Percentiles rank a stretch among this genome's conserved stretches.
Conservation (phyloP, 2,888 invertebrate genomes). For the Enchytraeus crypticus region DNA sequence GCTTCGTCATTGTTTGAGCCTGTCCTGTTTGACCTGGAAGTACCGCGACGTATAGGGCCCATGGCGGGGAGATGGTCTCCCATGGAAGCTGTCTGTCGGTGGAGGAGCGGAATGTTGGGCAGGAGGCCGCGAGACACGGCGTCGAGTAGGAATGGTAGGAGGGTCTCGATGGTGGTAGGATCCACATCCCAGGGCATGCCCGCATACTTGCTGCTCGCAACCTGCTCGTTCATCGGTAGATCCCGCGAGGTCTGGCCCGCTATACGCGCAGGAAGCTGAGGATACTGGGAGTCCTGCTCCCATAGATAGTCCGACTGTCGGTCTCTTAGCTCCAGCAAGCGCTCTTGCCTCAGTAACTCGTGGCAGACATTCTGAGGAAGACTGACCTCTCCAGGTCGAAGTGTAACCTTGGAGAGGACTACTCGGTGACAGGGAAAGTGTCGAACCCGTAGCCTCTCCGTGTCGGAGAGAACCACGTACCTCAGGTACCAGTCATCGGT, state of each 20-base stretch:
- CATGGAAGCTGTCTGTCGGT: slow-evolving; percentile 7
- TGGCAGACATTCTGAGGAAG: slow-evolving; percentile 21
- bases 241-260: slow-evolving; percentile 14
- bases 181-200: slow-evolving; percentile 23
- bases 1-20: too few species aligned
- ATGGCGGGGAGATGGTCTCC: slow-evolving; percentile 13
- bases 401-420: slow-evolving; percentile 21
- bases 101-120: slow-evolving; percentile 11
- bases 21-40: neutral
- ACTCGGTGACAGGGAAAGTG: slow-evolving; percentile 26
- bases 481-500: slow-evolving; percentile 25
- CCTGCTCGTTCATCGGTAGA: slow-evolving; percentile 22
- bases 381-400: slow-evolving; percentile 23
- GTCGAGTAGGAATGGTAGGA: slow-evolving; percentile 10
- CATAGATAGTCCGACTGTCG: slow-evolving; percentile 23
- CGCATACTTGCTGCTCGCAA: slow-evolving; percentile 21
- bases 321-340: slow-evolving; percentile 23
- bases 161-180: slow-evolving; percentile 14
- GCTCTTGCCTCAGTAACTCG: slow-evolving; percentile 25
- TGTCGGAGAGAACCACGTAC: slow-evolving; percentile 19
- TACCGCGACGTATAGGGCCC: neutral
- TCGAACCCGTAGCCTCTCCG: slow-evolving; percentile 3
- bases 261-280: slow-evolving; percentile 15
- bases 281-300: slow-evolving; percentile 3
- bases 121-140: slow-evolving; percentile 9